Conservation (phyloP, 2,113 vertebrate genomes). For the Bos taurus region ARS-UCD2.0 NC_037339.1:80386501-80387000, state of each 20-base stretch:
- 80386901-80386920: background rate
- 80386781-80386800: background rate
- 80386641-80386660: background rate
- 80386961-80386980: background rate
- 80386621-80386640: background rate
- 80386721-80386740: background rate
- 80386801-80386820: background rate
- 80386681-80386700: background rate
- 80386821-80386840: background rate
- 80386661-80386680: background rate
- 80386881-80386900: background rate
- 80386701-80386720: background rate
- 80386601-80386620: background rate
- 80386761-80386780: background rate
- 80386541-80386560: background rate
- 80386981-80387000: background rate
- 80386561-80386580: background rate
- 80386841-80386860: background rate
- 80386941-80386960: background rate
- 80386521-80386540: background rate
- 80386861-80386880: background rate
- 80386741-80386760: background rate
- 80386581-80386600: background rate
- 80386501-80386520: background rate
- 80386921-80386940: background rate